Conservation (phyloP, 2,113 vertebrate species). For the Hippotragus niger region DNA sequence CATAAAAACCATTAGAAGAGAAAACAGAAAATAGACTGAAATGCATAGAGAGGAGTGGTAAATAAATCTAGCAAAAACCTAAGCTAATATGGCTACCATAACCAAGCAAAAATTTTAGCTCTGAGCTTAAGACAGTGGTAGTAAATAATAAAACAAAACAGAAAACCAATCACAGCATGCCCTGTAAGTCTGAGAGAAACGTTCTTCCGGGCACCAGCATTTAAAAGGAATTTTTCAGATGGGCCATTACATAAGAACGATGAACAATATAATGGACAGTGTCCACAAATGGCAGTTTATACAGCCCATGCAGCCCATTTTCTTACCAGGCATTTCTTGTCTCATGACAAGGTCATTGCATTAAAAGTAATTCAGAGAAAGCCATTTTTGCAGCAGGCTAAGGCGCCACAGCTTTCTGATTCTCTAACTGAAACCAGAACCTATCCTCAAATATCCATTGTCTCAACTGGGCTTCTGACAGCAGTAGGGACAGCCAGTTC, state of each 20-base stretch:
- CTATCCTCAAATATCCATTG: background rate
- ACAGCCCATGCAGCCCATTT: background rate
- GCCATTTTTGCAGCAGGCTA: slow-evolving; percentile 1
- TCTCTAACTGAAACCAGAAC: slow-evolving; percentile 46
- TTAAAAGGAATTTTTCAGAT: slow-evolving; percentile 37
- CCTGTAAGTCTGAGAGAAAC: background rate
- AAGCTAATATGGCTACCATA: background rate
- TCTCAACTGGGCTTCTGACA: slow-evolving; percentile 12
- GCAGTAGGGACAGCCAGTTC: background rate
- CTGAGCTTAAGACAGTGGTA: background rate
- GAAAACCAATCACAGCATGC: background rate
- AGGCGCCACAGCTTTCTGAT: background rate
- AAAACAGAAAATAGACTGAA: background rate
- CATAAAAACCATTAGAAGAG: slow-evolving; percentile 1
- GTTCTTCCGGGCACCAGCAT: background rate
- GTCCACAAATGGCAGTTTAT: background rate
- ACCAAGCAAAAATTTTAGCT: slow-evolving; percentile 22
- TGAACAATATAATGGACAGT: slow-evolving; percentile 7
- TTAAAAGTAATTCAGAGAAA: slow-evolving; percentile 17
- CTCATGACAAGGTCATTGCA: background rate
- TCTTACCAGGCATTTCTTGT: background rate
- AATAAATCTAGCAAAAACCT: background rate
- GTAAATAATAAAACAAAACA: background rate
- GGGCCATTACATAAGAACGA: background rate
- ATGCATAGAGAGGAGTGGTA: background rate